Conservation (phyloP, 2,888 invertebrate species). For the Hipparchia sbordonii region DNA sequence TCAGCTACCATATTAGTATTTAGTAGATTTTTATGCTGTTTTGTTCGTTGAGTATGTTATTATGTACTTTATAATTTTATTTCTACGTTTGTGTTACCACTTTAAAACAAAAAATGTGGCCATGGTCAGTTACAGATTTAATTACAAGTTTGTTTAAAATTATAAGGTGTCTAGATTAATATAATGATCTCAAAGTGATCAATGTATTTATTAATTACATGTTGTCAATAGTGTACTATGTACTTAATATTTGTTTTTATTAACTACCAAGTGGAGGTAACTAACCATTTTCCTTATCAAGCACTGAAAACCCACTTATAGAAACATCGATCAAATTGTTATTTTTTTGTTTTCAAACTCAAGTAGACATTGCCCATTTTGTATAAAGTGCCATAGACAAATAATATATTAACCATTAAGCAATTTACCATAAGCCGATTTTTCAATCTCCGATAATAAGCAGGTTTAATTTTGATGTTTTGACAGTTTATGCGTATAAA, state of each 20-base stretch:
- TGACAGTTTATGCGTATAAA: not conserved
- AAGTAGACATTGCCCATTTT: not conserved
- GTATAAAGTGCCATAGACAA: not conserved
- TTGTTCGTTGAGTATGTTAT: slow-evolving; percentile 49
- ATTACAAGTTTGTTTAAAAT: slow-evolving; percentile 60
- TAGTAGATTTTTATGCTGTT: slow-evolving; percentile 50
- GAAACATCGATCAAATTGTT: slow-evolving; percentile 5
- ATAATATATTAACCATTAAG: not conserved
- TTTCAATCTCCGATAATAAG: too few relatives aligned
- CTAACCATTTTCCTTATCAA: slow-evolving; percentile 5
- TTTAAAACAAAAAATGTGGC: slow-evolving; percentile 62
- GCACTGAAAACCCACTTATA: too few relatives aligned
- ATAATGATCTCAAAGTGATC: slow-evolving; percentile 80
- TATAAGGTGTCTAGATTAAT: slow-evolving; percentile 71
- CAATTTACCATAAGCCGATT: too few relatives aligned
- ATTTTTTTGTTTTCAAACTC: not conserved
- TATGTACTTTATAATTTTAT: slow-evolving; percentile 51
- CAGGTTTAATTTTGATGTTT: too few relatives aligned
- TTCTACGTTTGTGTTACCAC: slow-evolving; percentile 70
- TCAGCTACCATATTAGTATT: slow-evolving; percentile 38
- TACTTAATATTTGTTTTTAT: slow-evolving; percentile 61
- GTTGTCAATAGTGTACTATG: slow-evolving; percentile 78
- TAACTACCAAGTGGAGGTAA: slow-evolving; percentile 7
- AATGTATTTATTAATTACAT: slow-evolving; percentile 79
- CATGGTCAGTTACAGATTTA: slow-evolving; percentile 69